Evolutionary conservation across 2,888 invertebrate species (phyloP), one percentile per base, ranked within the genome.

Genomic region (Cancer borealis): DNA sequence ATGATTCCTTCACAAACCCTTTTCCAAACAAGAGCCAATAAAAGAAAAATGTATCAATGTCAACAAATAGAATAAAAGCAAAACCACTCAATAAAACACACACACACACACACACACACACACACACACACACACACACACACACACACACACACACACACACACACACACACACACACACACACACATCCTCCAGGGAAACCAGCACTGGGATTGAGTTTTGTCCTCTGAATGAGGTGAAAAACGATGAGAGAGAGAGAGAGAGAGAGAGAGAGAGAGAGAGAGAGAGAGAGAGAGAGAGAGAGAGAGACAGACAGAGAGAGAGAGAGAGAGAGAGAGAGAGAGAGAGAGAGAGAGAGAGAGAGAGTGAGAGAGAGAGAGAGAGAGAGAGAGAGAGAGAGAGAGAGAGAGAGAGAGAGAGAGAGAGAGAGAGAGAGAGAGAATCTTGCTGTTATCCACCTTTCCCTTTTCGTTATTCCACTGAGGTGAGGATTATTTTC

Each of bases 371-470:
- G 60, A 60, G 60, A 60, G 60, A 60, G 60, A 60, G 60, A 60
- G 60, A 60, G 60, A 60, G 60, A 60, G 60, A 60, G 60, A 60
- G 60, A 60, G 60, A 60, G 60, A 60, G 60, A 60, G 60, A 60
- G 60, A 60, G 60, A 60, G 60, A 60, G 60, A 60, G 60, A 60
- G 60, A 60, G 60, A 60, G 60, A 60, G 60, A 60, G 60, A 66
- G 66, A 66, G 66, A 66, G 66, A 66, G 66, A 66, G 66, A 66
- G 66, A 66, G 66, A 66, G 66, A n/a, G n/a, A 66, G n/a, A 66
- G 66, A 66, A 66, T 54, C 54, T 54, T 54, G 54, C 54, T 17
- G 17, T 54, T 12, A 54, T 54, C 54, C 54, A 17, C 12, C 14
- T 54, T 54, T 17, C 54, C 54, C 54, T 14, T 1, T 14, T 54